Conservation (phyloP, 2,888 invertebrate species). For the Drosophila limbata region DNA sequence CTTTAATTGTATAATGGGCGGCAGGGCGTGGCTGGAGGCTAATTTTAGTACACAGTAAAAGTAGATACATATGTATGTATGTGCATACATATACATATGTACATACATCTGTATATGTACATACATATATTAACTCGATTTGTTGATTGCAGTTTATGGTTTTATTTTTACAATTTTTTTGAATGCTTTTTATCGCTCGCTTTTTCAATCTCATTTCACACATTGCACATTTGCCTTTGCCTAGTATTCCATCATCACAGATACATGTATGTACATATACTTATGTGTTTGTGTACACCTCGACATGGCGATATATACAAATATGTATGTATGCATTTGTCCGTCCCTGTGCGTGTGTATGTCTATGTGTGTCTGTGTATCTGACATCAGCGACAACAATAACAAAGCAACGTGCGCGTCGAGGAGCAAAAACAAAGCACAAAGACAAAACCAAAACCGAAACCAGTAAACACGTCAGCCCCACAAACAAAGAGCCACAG, state of each 20-base stretch:
- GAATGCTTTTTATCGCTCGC: slow-evolving; percentile 27
- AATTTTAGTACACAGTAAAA: slow-evolving; percentile 23
- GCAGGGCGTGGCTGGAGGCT: slow-evolving; percentile 26
- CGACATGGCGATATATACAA: slow-evolving; percentile 49
- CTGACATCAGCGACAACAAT: slow-evolving; percentile 79
- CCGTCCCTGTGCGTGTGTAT: slow-evolving; percentile 12
- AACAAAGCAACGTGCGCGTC: slow-evolving; percentile 75
- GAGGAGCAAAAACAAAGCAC: slow-evolving; percentile 51
- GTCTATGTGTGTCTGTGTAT: slow-evolving; percentile 28
- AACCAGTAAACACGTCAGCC: slow-evolving; percentile 77
- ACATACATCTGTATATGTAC: not conserved
- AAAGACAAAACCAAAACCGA: slow-evolving; percentile 46
- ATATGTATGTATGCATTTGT: not conserved
- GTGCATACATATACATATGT: not conserved
- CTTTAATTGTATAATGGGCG: slow-evolving; percentile 35
- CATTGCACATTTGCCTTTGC: slow-evolving; percentile 53
- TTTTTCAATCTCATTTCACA: slow-evolving; percentile 41
- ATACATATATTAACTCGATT: slow-evolving; percentile 6
- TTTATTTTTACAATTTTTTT: slow-evolving; percentile 28
- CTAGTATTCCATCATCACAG: slow-evolving; percentile 33
- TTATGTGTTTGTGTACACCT: slow-evolving; percentile 8
- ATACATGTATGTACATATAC: not conserved
- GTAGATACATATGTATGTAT: not conserved
- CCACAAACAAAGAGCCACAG: slow-evolving; percentile 20
- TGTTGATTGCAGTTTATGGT: slow-evolving; percentile 19